Evolutionary conservation across 1,140 invertebrate genomes (phyloP).

Genomic region (Zeugodacus cucurbitae): DNA sequence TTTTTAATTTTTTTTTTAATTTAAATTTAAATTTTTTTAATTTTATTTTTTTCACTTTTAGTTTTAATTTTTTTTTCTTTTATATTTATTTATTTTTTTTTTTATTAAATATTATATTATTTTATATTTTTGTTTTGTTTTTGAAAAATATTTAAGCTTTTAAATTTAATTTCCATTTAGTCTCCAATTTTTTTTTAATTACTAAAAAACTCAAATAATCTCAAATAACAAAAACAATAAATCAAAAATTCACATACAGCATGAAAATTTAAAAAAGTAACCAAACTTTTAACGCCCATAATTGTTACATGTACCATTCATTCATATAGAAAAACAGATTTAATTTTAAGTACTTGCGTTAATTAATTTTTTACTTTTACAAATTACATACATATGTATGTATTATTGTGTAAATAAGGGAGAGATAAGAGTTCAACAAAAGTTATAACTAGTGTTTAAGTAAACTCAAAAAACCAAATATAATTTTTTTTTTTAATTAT

Average conservation of each 20-base stretch:
- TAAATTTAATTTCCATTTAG: too few species aligned
- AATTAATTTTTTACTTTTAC: slow-evolving; percentile 29
- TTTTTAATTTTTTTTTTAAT: too few species aligned
- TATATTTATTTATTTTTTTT: too few species aligned
- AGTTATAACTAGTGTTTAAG: neutral
- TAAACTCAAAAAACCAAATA: neutral
- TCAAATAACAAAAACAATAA: neutral
- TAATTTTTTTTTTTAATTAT: neutral
- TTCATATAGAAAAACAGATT: neutral
- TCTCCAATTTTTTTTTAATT: neutral
- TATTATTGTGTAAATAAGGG: neutral
- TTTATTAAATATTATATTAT: too few species aligned
- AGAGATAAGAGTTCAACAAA: neutral
- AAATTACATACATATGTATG: neutral
- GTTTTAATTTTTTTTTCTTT: too few species aligned
- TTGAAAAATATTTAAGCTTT: neutral
- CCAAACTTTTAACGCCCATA: neutral
- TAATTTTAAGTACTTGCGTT: slow-evolving; percentile 1
- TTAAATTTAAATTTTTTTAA: too few species aligned
- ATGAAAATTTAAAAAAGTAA: neutral
- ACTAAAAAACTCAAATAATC: neutral
- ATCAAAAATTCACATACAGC: neutral
- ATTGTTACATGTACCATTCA: neutral
- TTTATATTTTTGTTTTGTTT: too few species aligned
- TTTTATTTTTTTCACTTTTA: too few species aligned